Evolutionary conservation across 2,797 vertebrate species (phyloP).

Genomic region (Trachops cirrhosus): DNA sequence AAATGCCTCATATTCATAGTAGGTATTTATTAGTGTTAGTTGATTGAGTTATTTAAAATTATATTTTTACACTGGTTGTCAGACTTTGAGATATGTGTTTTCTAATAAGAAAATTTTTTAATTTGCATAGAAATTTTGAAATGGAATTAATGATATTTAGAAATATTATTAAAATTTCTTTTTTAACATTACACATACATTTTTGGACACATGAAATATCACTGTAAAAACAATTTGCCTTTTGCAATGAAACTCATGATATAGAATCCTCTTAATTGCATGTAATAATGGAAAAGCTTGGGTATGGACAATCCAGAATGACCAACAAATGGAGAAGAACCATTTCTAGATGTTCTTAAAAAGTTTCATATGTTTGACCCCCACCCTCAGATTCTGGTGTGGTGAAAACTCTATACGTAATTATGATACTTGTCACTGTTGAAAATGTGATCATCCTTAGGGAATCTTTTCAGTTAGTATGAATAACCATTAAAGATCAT

Average conservation of each 20-base stretch:
- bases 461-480: not conserved
- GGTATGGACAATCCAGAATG: not conserved
- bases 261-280: not conserved
- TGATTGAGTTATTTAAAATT: slow-evolving; percentile 29
- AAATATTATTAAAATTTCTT: not conserved
- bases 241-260: slow-evolving; percentile 20
- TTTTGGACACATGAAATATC: not conserved
- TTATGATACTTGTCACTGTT: not conserved
- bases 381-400: not conserved
- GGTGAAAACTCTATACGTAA: not conserved
- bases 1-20: not conserved
- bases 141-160: slow-evolving; percentile 13
- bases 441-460: not conserved
- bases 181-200: not conserved
- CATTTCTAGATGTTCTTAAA: not conserved
- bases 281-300: not conserved
- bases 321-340: not conserved
- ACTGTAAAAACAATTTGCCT: not conserved
- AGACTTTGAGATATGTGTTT: not conserved
- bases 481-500: not conserved
- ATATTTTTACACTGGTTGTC: not conserved
- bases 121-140: slow-evolving; percentile 27
- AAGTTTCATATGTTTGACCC: not conserved
- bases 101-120: not conserved
- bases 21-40: slow-evolving; percentile 17